Conservation (phyloP, 2,888 invertebrate genomes). For the Capitulum mitella region DNA sequence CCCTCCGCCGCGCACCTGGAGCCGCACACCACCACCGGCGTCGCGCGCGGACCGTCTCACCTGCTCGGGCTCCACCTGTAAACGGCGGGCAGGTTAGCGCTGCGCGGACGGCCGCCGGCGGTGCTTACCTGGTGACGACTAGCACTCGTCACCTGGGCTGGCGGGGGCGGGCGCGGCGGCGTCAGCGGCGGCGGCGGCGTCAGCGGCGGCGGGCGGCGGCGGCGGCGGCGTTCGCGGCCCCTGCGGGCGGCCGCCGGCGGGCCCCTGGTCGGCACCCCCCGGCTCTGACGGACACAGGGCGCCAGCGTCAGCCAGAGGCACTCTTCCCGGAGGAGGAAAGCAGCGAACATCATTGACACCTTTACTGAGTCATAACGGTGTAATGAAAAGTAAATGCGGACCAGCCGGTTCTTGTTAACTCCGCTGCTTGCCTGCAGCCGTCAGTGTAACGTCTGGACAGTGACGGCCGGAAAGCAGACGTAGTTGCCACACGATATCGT, state of each 20-base stretch:
- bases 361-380: too few relatives aligned
- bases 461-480: too few relatives aligned
- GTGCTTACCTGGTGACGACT: background rate
- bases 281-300: too few relatives aligned
- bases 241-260: background rate
- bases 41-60: background rate
- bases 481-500: too few relatives aligned
- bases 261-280: background rate
- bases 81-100: background rate
- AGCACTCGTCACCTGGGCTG: slow-evolving; percentile 57
- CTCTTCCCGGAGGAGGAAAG: too few relatives aligned
- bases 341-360: too few relatives aligned
- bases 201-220: slow-evolving; percentile 44
- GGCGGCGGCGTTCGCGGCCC: slow-evolving; percentile 38
- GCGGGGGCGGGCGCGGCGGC: slow-evolving; percentile 63
- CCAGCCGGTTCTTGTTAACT: too few relatives aligned
- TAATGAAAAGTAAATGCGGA: too few relatives aligned
- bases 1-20: background rate
- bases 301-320: too few relatives aligned
- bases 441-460: too few relatives aligned
- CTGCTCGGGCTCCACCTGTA: background rate
- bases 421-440: too few relatives aligned
- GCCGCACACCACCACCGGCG: background rate
- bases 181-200: slow-evolving; percentile 25
- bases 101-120: background rate